Percentiles rank a stretch among this genome's conserved stretches.
phyloP scores from a whole-genome alignment of 2,113 vertebrate species.

The Pachyramphus minor region DNA sequence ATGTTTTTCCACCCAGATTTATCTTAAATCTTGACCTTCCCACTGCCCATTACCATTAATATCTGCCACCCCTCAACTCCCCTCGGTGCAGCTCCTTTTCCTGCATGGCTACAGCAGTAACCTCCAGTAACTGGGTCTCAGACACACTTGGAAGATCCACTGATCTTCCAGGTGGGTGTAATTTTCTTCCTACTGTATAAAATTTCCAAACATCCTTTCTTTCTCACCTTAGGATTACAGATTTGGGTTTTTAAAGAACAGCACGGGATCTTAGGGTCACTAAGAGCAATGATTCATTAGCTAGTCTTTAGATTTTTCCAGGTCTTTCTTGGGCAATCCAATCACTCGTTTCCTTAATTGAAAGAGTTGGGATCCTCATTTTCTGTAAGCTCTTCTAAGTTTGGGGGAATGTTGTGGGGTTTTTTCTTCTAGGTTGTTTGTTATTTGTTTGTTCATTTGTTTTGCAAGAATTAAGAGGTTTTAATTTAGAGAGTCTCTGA shows the following conservation, averaged over 20 bases:
- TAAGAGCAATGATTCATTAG: neutral
- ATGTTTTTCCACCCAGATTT: neutral
- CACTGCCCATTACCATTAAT: neutral
- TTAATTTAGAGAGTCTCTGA: neutral
- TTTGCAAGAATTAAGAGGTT: neutral
- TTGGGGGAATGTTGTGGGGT: accelerated
- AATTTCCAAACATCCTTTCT: neutral
- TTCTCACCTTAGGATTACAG: neutral
- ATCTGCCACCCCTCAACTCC: neutral
- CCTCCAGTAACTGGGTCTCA: neutral
- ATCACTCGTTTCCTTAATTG: neutral
- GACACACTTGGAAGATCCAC: neutral
- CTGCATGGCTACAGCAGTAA: neutral
- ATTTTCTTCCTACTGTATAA: neutral
- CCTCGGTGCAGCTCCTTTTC: neutral
- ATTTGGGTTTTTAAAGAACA: neutral
- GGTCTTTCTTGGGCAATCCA: neutral
- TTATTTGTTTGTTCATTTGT: neutral
- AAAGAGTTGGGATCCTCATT: neutral
- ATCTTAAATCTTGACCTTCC: neutral
- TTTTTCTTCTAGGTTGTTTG: neutral
- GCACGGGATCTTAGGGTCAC: neutral
- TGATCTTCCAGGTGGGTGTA: neutral
- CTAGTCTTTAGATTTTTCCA: neutral
- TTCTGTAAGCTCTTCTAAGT: neutral